Percentiles rank a stretch among this genome's conserved stretches.
Evolutionary conservation across 2,113 vertebrate species (phyloP).

Genomic region (Corvus hawaiiensis): DNA sequence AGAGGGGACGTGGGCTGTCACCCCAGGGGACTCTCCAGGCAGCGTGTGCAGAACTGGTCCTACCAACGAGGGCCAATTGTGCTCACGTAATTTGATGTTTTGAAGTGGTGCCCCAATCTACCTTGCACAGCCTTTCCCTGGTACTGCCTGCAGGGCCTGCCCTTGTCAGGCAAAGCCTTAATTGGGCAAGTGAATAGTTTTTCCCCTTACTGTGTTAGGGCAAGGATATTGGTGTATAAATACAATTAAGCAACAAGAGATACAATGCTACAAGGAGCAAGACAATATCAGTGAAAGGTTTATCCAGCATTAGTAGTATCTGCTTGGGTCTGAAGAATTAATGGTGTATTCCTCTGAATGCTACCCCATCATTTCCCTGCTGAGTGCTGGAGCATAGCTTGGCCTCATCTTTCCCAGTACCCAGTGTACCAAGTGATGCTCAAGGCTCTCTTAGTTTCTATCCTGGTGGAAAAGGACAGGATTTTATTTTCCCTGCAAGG

Average conservation of each 20-base stretch:
- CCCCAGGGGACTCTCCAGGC: not conserved
- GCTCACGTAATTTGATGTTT: not conserved
- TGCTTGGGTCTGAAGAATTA: not conserved
- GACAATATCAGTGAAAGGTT: not conserved
- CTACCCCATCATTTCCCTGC: not conserved
- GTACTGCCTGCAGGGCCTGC: constrained; percentile 25
- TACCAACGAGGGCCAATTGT: not conserved
- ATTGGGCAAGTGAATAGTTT: not conserved
- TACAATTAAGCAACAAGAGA: constrained; percentile 7
- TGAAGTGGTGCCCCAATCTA: constrained; percentile 9
- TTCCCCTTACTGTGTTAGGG: not conserved
- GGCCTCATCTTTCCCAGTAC: not conserved
- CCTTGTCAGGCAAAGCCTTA: not conserved
- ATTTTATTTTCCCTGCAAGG: not conserved
- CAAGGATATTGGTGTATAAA: constrained; percentile 23
- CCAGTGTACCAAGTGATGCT: not conserved
- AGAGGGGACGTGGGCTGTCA: not conserved
- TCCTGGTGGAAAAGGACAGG: not conserved
- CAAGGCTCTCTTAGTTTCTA: not conserved
- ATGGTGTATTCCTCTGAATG: not conserved
- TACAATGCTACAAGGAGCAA: not conserved
- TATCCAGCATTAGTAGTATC: not conserved
- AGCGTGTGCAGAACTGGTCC: not conserved
- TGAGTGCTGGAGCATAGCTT: not conserved
- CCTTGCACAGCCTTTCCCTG: not conserved